Conservation (phyloP, 1,140 invertebrate species). For the Euschistus heros region DNA sequence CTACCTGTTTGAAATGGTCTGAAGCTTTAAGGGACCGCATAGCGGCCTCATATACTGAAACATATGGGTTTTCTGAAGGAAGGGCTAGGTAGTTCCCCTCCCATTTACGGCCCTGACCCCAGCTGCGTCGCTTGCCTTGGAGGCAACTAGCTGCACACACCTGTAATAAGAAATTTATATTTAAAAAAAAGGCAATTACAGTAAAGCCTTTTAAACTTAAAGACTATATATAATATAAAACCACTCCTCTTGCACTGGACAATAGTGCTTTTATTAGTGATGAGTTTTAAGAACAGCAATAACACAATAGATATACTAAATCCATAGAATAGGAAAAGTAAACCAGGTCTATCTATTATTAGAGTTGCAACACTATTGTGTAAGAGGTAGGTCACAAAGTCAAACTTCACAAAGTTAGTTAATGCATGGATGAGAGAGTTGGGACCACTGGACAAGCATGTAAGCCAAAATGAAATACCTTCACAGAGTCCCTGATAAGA, state of each 20-base stretch:
- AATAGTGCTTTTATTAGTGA: too few species aligned
- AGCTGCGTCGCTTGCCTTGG: slow-evolving; percentile 58
- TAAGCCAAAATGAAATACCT: too few species aligned
- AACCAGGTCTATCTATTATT: too few species aligned
- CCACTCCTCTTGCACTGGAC: not conserved
- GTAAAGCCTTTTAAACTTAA: not conserved
- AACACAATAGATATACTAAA: too few species aligned
- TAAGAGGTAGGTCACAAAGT: too few species aligned
- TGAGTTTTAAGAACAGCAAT: too few species aligned
- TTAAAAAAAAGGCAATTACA: not conserved
- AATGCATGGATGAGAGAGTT: too few species aligned
- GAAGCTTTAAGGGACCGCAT: slow-evolving; percentile 57
- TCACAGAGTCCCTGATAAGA: too few species aligned
- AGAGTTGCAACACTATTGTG: too few species aligned
- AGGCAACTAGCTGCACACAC: slow-evolving; percentile 70
- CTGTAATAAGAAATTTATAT: slow-evolving; percentile 38
- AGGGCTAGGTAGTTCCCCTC: slow-evolving; percentile 80
- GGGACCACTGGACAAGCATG: too few species aligned
- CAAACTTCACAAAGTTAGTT: too few species aligned
- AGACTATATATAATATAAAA: not conserved
- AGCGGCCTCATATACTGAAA: slow-evolving; percentile 55
- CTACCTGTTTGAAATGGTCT: slow-evolving; percentile 55
- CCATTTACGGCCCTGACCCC: slow-evolving; percentile 79
- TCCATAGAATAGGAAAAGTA: too few species aligned
- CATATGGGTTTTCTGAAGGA: slow-evolving; percentile 64